Evolutionary conservation across 2,888 invertebrate species (phyloP).

Genomic region (Scaptomyza cyrtandrae): DNA sequence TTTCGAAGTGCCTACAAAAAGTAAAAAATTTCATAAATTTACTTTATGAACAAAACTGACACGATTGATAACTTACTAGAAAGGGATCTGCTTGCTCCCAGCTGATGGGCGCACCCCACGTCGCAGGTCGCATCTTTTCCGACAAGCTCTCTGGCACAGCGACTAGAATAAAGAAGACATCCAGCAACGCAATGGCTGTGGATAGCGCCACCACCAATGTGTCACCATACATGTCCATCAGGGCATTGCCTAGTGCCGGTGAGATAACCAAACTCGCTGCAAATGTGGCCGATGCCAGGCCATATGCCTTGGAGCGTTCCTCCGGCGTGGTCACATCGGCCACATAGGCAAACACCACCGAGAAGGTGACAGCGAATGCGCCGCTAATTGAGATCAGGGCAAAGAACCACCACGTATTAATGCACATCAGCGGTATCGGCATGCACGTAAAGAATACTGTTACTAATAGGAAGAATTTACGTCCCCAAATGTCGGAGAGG

Average conservation of each 20-base stretch:
- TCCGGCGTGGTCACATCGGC: conserved; percentile 99
- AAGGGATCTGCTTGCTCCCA: conserved; percentile 99
- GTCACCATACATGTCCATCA: conserved; percentile 93
- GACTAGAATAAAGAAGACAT: conserved; percentile 98
- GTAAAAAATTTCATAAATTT: background rate
- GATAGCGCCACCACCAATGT: conserved; percentile 96
- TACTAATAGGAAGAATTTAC: conserved; percentile 98
- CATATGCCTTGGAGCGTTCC: conserved; percentile 97
- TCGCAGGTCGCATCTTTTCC: conserved; percentile 92
- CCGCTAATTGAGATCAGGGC: conserved; percentile 99
- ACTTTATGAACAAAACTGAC: background rate
- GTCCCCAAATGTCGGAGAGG: conserved; percentile 98
- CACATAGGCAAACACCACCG: conserved; percentile 99
- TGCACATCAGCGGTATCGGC: conserved; percentile 99
- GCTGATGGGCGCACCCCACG: conserved; percentile 94
- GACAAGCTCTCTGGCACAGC: conserved; percentile 99
- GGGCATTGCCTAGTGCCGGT: conserved; percentile 96
- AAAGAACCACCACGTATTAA: conserved; percentile 99
- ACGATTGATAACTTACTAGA: conserved; percentile 86
- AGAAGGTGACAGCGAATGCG: conserved; percentile 99
- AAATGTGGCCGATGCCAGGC: conserved; percentile 99
- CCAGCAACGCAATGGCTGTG: conserved; percentile 96
- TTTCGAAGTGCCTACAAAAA: conserved; percentile 89
- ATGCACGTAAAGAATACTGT: conserved; percentile 99
- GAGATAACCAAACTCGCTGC: conserved; percentile 99